Evolutionary conservation across 1,140 invertebrate genomes (phyloP), one percentile per base, ranked within the genome.

Genomic region (Penaeus vannamei): DNA sequence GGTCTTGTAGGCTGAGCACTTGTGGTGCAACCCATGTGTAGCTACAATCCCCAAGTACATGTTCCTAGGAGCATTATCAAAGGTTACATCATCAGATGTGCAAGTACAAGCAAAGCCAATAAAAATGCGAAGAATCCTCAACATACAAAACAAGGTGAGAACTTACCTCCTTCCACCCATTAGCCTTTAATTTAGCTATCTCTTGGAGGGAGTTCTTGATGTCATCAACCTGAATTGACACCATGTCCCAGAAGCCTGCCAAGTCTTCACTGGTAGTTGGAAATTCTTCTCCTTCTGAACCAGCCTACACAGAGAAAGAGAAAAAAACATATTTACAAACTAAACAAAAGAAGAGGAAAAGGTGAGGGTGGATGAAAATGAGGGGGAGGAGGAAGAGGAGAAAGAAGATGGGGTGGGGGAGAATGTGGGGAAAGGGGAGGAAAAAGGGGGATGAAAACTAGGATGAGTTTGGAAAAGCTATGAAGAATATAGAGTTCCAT

Each of bases 191-290:
- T 26, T 92, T 92, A 36, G 96, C 95, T 72, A 98, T 95, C 87
- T 97, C 96, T 14, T 95, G 93, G 93, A 97, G 98, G 86, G 97
- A 94, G 14, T 95, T 94, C 92, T 97, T 95, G 26, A 98, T 94
- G 93, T 97, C 96, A 60, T 96, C 95, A 14, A 98, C 95, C 93
- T 99, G 98, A 76, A 99, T 94, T 93, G 96, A 95, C 14, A 99
- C 97, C 97, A 99, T 98, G 93, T 99, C 98, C 98, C 98, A 99
- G 93, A 99, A 99, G 26, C 98, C 98, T 92, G 96, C 97, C 84
- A 99, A 94, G 93, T 99, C 98, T 91, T 97, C 96, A 91, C 95
- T 94, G 8, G 97, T 98, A 4, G 97, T 98, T 62, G 96, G 96
- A 93, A 98, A 98, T 90, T 95, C 95, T 92, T 98, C 97, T 81